These are phyloP conservation scores for Onthophagus taurus DNA, from an alignment of 1,140 invertebrate species.

Conservation along the genomic window DNA sequence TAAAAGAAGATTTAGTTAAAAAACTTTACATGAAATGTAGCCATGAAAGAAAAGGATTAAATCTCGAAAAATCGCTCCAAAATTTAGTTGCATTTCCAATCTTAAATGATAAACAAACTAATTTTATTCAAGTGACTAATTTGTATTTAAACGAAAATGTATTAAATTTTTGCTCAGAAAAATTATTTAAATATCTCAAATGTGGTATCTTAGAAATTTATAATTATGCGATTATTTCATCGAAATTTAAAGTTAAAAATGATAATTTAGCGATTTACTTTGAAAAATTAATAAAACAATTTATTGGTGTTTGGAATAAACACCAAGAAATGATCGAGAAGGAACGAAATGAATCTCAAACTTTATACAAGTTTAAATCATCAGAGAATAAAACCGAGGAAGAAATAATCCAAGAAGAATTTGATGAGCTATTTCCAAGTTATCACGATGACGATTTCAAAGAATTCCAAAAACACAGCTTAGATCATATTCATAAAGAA, in stretches of 20 bases:
- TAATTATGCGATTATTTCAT: no score
- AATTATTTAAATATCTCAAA: constrained; percentile 49
- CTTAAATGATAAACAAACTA: constrained; percentile 35
- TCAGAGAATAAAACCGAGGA: constrained; percentile 62
- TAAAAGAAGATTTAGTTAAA: constrained; percentile 39
- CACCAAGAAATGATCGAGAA: constrained; percentile 59
- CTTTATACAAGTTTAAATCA: constrained; percentile 70
- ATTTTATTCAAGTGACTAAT: constrained; percentile 36
- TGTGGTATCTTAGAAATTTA: constrained; percentile 54
- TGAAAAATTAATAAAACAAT: constrained; percentile 45
- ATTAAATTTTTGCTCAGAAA: constrained; percentile 27
- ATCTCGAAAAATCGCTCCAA: constrained; percentile 9
- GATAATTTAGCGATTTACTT: constrained; percentile 41
- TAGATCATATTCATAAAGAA: constrained; percentile 29
- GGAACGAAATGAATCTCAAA: constrained; percentile 64
- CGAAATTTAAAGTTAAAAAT: no score
- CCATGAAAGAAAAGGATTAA: not conserved
- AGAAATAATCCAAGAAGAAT: constrained; percentile 57
- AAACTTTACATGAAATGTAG: no score
- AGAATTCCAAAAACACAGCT: constrained; percentile 39
- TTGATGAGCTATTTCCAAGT: constrained; percentile 67
- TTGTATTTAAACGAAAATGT: constrained; percentile 36
- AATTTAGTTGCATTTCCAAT: constrained; percentile 44
- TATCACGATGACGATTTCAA: constrained; percentile 59
- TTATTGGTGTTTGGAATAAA: constrained; percentile 64